Conservation (phyloP, 2,888 invertebrate species). For the Drosophila mimica region DNA sequence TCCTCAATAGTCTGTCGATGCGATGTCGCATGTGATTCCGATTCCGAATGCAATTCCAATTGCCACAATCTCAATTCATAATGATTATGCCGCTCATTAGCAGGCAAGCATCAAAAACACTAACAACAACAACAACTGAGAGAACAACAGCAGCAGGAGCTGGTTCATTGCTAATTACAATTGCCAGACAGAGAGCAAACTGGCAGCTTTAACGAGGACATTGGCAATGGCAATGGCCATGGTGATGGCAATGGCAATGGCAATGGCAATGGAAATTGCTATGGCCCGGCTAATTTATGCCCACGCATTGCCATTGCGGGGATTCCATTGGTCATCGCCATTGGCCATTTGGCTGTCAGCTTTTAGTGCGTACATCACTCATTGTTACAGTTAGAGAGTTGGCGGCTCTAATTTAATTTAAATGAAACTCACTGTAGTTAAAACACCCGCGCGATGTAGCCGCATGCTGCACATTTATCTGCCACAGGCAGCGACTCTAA, state of each 20-base stretch:
- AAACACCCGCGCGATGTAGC: constrained; percentile 66
- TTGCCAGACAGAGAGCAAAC: constrained; percentile 36
- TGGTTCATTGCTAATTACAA: constrained; percentile 62
- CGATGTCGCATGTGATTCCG: constrained; percentile 20
- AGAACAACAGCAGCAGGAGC: constrained; percentile 1
- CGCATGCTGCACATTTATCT: constrained; percentile 62
- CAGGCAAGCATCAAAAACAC: constrained; percentile 28
- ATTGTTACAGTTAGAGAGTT: constrained; percentile 80
- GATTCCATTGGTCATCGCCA: constrained; percentile 32
- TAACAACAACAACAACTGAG: constrained; percentile 8
- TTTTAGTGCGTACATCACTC: constrained; percentile 78
- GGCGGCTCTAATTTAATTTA: constrained; percentile 79
- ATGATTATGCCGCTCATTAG: constrained; percentile 64
- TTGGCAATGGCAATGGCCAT: constrained; percentile 18
- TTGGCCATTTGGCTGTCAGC: constrained; percentile 61
- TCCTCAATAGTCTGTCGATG: constrained; percentile 27
- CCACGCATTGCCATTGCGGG: constrained; percentile 52
- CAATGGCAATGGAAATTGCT: constrained; percentile 12
- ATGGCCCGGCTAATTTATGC: constrained; percentile 63
- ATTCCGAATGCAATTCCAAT: constrained; percentile 39
- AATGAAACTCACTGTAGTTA: constrained; percentile 63
- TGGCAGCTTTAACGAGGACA: constrained; percentile 54
- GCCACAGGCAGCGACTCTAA: constrained; percentile 49
- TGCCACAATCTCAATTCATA: constrained; percentile 70
- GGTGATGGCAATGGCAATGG: neutral